Evolutionary conservation across 1,140 invertebrate genomes (phyloP).

Genomic region (Gonioctena quinquepunctata): DNA sequence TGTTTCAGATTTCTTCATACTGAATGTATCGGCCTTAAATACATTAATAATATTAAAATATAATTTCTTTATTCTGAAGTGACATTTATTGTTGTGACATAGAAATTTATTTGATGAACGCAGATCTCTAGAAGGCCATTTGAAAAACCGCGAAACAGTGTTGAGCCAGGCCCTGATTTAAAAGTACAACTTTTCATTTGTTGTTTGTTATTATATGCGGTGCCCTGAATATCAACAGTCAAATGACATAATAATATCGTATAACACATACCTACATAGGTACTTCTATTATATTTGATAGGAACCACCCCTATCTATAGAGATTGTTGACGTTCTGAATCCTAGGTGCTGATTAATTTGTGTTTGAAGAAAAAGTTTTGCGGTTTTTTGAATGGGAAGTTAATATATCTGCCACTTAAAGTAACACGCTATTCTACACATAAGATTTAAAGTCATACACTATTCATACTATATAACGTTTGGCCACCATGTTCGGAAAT

Average conservation of each 20-base stretch:
- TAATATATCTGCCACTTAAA: conserved; percentile 49
- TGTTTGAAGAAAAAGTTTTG: conserved; percentile 38
- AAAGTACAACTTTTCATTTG: conserved; percentile 55
- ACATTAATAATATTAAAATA: conserved; percentile 52
- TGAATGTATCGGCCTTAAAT: conserved; percentile 57
- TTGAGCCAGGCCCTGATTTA: conserved; percentile 55
- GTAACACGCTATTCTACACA: conserved; percentile 45
- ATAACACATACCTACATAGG: no score
- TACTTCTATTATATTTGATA: no score
- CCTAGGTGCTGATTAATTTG: conserved; percentile 47
- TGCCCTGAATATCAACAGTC: no score
- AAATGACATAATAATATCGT: no score
- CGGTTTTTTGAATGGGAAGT: conserved; percentile 46
- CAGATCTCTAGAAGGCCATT: conserved; percentile 47
- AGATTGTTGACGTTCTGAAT: conserved; percentile 42
- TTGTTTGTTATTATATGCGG: conserved; percentile 50
- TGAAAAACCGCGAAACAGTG: conserved; percentile 45
- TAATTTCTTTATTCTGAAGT: conserved; percentile 51
- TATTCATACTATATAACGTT: conserved; percentile 36
- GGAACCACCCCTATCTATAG: neutral
- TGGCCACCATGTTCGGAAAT: conserved; percentile 16
- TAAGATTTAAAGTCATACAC: conserved; percentile 48
- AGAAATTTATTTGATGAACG: conserved; percentile 44
- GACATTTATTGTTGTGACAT: conserved; percentile 54
- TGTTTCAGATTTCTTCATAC: conserved; percentile 55